Evolutionary conservation across 2,888 invertebrate genomes (phyloP).

Genomic region (Leucophenga maculata): DNA sequence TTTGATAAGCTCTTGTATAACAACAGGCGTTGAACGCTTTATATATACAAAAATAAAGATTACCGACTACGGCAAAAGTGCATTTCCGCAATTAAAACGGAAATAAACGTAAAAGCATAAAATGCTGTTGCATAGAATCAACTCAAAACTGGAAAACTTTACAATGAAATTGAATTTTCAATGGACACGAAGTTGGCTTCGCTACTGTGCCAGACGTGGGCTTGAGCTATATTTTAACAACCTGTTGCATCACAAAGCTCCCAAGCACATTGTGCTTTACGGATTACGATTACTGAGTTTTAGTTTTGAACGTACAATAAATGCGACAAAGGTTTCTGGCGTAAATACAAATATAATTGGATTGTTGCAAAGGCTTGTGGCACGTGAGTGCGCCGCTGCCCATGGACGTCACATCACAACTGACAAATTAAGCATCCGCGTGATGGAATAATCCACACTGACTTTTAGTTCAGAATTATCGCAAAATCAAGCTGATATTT

Average conservation of each 20-base stretch:
- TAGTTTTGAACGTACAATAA: too few relatives aligned
- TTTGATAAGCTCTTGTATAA: conserved; percentile 29
- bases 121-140: not conserved
- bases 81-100: conserved; percentile 61
- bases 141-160: not conserved
- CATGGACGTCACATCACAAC: conserved; percentile 23
- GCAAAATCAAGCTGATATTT: not conserved
- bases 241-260: conserved; percentile 27
- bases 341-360: too few relatives aligned
- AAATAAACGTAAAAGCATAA: conserved; percentile 45
- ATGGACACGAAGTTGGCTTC: too few relatives aligned
- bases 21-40: not conserved
- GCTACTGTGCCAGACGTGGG: too few relatives aligned
- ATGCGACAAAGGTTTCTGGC: too few relatives aligned
- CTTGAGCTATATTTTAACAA: too few relatives aligned
- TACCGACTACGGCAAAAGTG: conserved; percentile 35
- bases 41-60: not conserved
- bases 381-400: not conserved
- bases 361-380: too few relatives aligned
- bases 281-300: too few relatives aligned
- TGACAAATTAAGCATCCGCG: conserved; percentile 49
- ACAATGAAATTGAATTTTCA: not conserved
- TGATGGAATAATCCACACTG: conserved; percentile 46
- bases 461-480: conserved; percentile 12
- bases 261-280: too few relatives aligned